A percentile compares a stretch with the other conserved stretches of the same genome.
phyloP scores from a whole-genome alignment of 2,797 vertebrate genomes.

The Chaetodon trifasciatus region DNA sequence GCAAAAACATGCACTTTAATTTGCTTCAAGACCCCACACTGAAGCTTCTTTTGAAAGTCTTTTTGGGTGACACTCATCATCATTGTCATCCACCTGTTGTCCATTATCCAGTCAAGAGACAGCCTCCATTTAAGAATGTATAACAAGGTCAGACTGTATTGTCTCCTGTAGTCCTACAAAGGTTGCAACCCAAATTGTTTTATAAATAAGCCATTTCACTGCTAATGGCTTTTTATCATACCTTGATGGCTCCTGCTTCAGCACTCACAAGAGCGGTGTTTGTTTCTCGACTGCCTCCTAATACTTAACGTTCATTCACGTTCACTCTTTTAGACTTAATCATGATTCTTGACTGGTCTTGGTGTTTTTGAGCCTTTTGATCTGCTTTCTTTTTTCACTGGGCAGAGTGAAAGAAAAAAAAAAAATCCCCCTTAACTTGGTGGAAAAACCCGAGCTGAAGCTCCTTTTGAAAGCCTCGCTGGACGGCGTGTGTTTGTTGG shows the following conservation, averaged over 20 bases:
- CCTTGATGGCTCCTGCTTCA: background rate
- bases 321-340: constrained; percentile 9
- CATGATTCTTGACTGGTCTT: constrained; percentile 26
- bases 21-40: background rate
- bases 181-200: background rate
- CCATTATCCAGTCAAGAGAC: background rate
- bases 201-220: background rate
- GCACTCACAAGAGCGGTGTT: background rate
- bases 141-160: background rate
- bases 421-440: constrained; percentile 62
- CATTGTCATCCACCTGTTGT: background rate
- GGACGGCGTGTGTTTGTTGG: constrained; percentile 80
- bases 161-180: background rate
- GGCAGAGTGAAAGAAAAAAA: constrained; percentile 49
- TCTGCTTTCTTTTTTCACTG: constrained; percentile 60
- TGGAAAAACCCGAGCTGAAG: constrained; percentile 83
- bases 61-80: background rate
- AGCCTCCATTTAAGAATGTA: background rate
- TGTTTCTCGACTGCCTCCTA: constrained; percentile 9
- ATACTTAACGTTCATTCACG: background rate
- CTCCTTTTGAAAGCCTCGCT: constrained; percentile 76
- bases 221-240: background rate
- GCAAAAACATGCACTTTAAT: background rate
- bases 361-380: constrained; percentile 62
- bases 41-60: constrained; percentile 1